Base-by-base conservation (phyloP, 1,140 invertebrate species). In the Lethrus apterus region DNA sequence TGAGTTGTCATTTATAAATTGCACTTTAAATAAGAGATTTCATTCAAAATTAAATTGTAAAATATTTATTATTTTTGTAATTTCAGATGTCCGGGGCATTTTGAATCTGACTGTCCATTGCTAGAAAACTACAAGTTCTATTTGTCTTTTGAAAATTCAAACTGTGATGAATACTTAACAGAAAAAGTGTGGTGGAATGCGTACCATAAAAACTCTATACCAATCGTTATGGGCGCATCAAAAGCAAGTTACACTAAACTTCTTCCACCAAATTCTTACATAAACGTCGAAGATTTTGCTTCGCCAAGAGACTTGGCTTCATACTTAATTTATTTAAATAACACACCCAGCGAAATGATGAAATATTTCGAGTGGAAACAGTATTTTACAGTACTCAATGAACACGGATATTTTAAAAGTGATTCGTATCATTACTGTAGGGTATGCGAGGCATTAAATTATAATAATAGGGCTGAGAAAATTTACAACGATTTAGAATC, bases 361-460 rank as follows among this genome's bases (percentile, higher is more conserved):
- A 61, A 70, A 17, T 87, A 77, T 58, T 86, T 87, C 52, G 48
- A 67, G 40, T 89, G 86, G 86, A 78, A 82, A 57, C 68, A 63
- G 18, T 59, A 73, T 17, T 86, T 81, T 44, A 64, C 73, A 49
- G 73, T 87, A 23, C 52, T 81, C 1, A 86, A 87, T 61, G 80
- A 85, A 59, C 81, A 85, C 59, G 81, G 80, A 0, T 84, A 84
- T 58, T 84, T 83, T 58, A 71, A 76, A 2, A 73, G 73, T 1
- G 54, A 62, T 1, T 86, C 83, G 0, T 72, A 72, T 46, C 89
- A 90, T 65, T 88, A 84, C 63, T 93, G 89, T 59, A 72, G 87
- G 36, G 62, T 89, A 19, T 93, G 89, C 60, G 80, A 87, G 54
- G 79, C 84, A 34, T 67, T 86, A 17, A 80, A 86, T 63, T 81